These are phyloP conservation scores for Sylvia atricapilla DNA, from an alignment of 2,113 vertebrate species.

Conservation along the genomic window DNA sequence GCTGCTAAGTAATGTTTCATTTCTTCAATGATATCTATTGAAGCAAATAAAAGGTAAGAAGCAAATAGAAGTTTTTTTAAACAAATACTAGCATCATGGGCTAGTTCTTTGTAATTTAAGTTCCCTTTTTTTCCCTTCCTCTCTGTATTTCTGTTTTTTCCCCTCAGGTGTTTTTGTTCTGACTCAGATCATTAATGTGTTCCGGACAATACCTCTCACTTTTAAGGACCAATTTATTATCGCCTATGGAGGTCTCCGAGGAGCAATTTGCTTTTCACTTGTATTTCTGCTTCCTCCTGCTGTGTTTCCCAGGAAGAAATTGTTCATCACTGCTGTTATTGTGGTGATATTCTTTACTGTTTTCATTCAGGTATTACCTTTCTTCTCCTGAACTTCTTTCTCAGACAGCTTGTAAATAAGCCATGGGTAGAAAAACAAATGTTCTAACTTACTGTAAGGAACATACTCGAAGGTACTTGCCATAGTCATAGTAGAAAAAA, in stretches of 20 bases:
- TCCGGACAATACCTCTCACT: slow-evolving; percentile 93
- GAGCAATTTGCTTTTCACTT: slow-evolving; percentile 93
- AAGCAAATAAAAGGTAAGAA: neutral
- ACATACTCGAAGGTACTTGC: neutral
- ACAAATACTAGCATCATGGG: neutral
- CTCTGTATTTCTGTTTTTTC: neutral
- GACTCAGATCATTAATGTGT: slow-evolving; percentile 94
- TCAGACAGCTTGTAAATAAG: neutral
- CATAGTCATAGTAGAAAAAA: neutral
- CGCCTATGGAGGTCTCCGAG: slow-evolving; percentile 92
- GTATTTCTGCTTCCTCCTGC: slow-evolving; percentile 89
- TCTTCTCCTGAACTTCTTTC: neutral
- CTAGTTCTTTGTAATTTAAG: neutral
- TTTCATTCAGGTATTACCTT: slow-evolving; percentile 87
- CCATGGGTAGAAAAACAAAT: neutral
- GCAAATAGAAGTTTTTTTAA: neutral
- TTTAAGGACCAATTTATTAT: slow-evolving; percentile 96
- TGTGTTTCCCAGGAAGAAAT: slow-evolving; percentile 83
- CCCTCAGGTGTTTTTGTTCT: slow-evolving; percentile 88
- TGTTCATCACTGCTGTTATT: slow-evolving; percentile 92
- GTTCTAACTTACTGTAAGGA: neutral
- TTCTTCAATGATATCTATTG: neutral
- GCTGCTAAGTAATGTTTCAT: neutral
- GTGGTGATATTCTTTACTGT: slow-evolving; percentile 95
- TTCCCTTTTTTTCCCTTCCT: neutral